phyloP scores from a whole-genome alignment of 2,113 vertebrate species.

The Hemiprocne comata region DNA sequence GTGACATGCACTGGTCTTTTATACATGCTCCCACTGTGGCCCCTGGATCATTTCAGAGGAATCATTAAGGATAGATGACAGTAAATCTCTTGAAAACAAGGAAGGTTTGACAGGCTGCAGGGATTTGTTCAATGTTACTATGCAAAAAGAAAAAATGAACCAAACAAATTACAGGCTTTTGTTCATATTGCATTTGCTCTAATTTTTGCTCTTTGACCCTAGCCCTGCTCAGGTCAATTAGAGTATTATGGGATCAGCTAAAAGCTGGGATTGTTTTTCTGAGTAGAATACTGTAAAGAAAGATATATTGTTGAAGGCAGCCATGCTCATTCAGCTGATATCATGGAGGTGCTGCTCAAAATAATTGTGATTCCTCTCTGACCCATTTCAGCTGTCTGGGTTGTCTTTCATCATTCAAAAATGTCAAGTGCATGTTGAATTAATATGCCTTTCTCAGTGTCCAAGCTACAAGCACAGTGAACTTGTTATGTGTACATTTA shows the following conservation, averaged over 20 bases:
- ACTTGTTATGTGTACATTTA: neutral
- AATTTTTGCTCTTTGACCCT: neutral
- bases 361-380: neutral
- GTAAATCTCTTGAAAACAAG: neutral
- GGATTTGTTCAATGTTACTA: neutral
- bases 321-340: neutral
- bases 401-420: neutral
- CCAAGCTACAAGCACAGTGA: neutral
- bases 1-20: neutral
- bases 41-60: neutral
- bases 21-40: fast-evolving
- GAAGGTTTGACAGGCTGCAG: neutral
- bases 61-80: neutral
- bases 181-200: neutral
- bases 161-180: neutral
- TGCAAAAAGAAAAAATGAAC: neutral
- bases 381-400: neutral
- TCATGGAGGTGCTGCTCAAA: fast-evolving
- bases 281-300: neutral
- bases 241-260: neutral
- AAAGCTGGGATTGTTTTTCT: neutral
- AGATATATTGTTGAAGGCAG: neutral
- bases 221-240: neutral
- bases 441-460: neutral
- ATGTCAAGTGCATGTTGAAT: neutral